These are phyloP conservation scores for Xestia xanthographa DNA, from an alignment of 2,888 invertebrate genomes.

Conservation along the genomic window DNA sequence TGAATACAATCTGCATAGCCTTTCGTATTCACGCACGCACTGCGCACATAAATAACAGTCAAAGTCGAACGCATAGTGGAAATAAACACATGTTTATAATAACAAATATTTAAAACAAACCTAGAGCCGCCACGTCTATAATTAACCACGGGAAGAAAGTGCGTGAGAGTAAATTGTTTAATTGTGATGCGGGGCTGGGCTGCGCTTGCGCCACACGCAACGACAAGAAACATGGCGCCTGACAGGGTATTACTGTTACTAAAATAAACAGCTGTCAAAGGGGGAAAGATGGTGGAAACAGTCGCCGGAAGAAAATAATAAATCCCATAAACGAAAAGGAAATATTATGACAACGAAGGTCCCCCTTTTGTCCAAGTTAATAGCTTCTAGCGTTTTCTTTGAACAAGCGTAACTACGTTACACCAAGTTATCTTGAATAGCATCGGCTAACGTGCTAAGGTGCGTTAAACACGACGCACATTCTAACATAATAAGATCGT, in stretches of 20 bases:
- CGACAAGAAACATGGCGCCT: constrained; percentile 69
- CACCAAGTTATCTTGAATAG: constrained; percentile 48
- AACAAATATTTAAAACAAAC: constrained; percentile 79
- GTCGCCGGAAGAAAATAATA: constrained; percentile 75
- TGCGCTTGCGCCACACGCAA: constrained; percentile 78
- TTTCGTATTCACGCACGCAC: constrained; percentile 26
- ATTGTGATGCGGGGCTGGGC: constrained; percentile 77
- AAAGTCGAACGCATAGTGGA: constrained; percentile 51
- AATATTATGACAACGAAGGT: constrained; percentile 71
- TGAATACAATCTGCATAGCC: constrained; percentile 68
- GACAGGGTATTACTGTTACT: constrained; percentile 63
- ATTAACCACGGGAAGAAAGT: constrained; percentile 82
- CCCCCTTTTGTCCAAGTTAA: constrained; percentile 51
- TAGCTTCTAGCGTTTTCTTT: constrained; percentile 20
- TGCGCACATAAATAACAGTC: constrained; percentile 40
- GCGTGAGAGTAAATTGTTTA: constrained; percentile 87
- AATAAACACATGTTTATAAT: constrained; percentile 69
- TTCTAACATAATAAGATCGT: constrained; percentile 56
- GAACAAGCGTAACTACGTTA: constrained; percentile 27
- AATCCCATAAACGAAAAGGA: constrained; percentile 69
- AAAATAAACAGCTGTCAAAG: constrained; percentile 80
- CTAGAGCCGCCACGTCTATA: constrained; percentile 73
- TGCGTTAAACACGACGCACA: constrained; percentile 52
- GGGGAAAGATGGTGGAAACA: constrained; percentile 70
- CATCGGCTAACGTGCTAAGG: constrained; percentile 33